Evolutionary conservation across 1,140 invertebrate species (phyloP).

Genomic region (Diabrotica virgifera): DNA sequence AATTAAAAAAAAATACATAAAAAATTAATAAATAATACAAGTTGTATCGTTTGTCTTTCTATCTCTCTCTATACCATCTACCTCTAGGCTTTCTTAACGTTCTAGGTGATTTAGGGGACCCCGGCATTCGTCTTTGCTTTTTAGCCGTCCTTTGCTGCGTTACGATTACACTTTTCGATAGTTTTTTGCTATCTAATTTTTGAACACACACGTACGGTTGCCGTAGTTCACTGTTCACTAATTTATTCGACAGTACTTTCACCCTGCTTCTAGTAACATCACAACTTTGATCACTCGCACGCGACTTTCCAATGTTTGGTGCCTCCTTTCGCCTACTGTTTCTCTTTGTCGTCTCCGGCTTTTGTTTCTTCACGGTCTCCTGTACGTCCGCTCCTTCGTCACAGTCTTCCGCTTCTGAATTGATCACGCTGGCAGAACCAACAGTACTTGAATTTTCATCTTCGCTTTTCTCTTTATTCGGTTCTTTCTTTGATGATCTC

Average conservation of each 20-base stretch:
- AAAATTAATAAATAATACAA: conserved; percentile 27
- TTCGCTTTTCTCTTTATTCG: conserved; percentile 28
- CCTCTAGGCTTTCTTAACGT: conserved; percentile 42
- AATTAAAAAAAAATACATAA: conserved; percentile 26
- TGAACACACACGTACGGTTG: conserved; percentile 44
- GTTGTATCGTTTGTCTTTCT: conserved; percentile 18
- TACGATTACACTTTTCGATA: conserved; percentile 20
- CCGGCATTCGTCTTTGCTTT: conserved; percentile 34
- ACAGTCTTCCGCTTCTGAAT: conserved; percentile 27
- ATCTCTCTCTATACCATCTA: conserved; percentile 47
- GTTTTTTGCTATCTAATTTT: conserved; percentile 37
- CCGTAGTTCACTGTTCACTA: conserved; percentile 29
- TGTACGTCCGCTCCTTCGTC: conserved; percentile 30
- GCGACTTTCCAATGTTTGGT: conserved; percentile 15
- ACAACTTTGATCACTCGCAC: conserved; percentile 19
- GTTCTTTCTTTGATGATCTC: conserved; percentile 17
- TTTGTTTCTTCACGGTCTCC: conserved; percentile 32
- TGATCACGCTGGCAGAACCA: conserved; percentile 27
- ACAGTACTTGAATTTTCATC: conserved; percentile 24
- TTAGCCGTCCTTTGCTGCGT: conserved; percentile 34
- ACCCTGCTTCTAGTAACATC: conserved; percentile 25
- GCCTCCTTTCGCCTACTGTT: conserved; percentile 6
- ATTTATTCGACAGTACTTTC: conserved; percentile 37
- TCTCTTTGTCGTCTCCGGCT: background rate
- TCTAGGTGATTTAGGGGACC: conserved; percentile 42